These are phyloP conservation scores for Chelonus insularis DNA, from an alignment of 1,140 invertebrate species.

Conservation along the genomic window DNA sequence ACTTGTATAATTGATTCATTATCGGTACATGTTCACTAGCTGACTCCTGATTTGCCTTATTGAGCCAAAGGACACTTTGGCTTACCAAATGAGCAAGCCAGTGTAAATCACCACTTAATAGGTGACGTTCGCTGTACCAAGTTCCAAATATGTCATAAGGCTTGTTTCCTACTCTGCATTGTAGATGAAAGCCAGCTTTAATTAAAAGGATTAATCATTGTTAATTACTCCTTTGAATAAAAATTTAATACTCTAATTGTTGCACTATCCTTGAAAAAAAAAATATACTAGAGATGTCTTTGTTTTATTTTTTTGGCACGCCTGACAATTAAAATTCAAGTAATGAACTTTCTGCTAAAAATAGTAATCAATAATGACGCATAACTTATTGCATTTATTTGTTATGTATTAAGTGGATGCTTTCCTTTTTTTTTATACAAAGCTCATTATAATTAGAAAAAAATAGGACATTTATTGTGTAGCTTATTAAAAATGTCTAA, in stretches of 20 bases:
- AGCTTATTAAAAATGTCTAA: too few species aligned
- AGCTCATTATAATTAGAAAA: neutral
- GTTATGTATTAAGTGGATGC: too few species aligned
- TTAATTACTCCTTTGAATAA: neutral
- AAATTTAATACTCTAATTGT: neutral
- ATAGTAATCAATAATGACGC: constrained; percentile 20
- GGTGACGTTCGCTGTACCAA: constrained; percentile 84
- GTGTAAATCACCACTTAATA: constrained; percentile 79
- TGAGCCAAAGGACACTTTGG: constrained; percentile 79
- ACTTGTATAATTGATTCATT: constrained; percentile 74
- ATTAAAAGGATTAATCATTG: constrained; percentile 19
- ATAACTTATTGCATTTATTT: constrained; percentile 22
- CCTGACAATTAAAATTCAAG: constrained; percentile 24
- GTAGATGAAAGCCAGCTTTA: constrained; percentile 71
- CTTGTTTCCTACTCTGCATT: constrained; percentile 82
- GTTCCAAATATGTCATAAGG: constrained; percentile 89
- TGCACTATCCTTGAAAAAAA: neutral
- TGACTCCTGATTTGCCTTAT: constrained; percentile 80
- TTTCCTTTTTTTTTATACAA: too few species aligned
- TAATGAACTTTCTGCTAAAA: constrained; percentile 25
- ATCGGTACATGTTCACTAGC: constrained; percentile 82
- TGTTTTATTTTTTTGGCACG: constrained; percentile 31
- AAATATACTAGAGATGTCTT: constrained; percentile 4
- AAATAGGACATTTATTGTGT: too few species aligned
- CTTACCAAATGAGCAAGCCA: constrained; percentile 82